These are phyloP conservation scores for Acanthochromis polyacanthus DNA, from an alignment of 2,113 vertebrate species.

Conservation along the genomic window DNA sequence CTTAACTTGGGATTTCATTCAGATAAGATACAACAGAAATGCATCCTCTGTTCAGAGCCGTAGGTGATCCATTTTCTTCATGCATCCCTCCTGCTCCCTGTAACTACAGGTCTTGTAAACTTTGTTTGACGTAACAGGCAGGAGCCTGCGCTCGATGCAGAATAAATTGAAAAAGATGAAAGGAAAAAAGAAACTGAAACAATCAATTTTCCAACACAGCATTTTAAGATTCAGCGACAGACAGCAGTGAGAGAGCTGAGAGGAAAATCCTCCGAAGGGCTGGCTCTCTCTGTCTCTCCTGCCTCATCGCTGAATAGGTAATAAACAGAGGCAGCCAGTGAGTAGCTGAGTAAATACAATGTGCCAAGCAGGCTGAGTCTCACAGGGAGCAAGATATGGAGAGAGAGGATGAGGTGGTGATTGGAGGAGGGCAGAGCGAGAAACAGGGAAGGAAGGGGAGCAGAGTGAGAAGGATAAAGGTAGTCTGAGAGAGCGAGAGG, in stretches of 20 bases:
- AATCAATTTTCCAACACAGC: constrained; percentile 44
- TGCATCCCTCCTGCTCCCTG: neutral
- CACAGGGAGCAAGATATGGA: constrained; percentile 17
- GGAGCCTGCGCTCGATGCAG: constrained; percentile 15
- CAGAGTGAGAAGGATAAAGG: constrained; percentile 2
- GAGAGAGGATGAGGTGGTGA: constrained; percentile 25
- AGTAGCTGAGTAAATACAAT: constrained; percentile 60
- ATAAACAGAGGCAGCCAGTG: constrained; percentile 61
- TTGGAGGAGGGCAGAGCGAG: neutral
- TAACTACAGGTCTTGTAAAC: constrained; percentile 37
- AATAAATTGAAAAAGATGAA: constrained; percentile 43
- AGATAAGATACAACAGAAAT: constrained; percentile 48
- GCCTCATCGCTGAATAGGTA: constrained; percentile 53
- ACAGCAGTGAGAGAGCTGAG: constrained; percentile 29
- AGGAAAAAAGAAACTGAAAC: constrained; percentile 27
- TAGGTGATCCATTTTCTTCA: constrained; percentile 27
- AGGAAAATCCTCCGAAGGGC: constrained; percentile 44
- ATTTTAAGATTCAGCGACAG: constrained; percentile 57
- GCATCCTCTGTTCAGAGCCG: constrained; percentile 8
- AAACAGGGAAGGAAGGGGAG: constrained; percentile 4
- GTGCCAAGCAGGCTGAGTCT: constrained; percentile 52
- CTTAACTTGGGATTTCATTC: constrained; percentile 45
- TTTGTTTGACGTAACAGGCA: constrained; percentile 28
- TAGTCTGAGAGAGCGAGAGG: constrained; percentile 2
- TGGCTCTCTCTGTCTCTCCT: constrained; percentile 29